phyloP scores from a whole-genome alignment of 2,888 invertebrate genomes.

The Ophonus ardosiacus region DNA sequence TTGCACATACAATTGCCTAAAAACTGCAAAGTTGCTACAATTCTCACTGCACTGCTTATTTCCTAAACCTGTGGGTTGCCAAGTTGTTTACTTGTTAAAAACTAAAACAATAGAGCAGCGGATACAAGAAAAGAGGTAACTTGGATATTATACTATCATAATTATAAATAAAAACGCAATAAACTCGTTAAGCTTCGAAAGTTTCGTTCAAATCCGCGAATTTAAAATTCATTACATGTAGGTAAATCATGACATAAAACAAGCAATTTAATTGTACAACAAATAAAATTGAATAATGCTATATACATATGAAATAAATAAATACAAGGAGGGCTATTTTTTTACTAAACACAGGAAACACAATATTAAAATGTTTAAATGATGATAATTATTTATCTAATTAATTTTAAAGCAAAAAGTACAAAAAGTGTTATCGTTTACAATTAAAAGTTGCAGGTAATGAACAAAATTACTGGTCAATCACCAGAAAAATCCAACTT shows the following conservation, averaged over 20 bases:
- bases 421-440: no score
- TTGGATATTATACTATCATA: constrained; percentile 32
- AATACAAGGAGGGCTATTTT: background rate
- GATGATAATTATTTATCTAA: no score
- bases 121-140: constrained; percentile 29
- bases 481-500: no score
- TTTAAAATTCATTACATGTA: constrained; percentile 32
- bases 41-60: constrained; percentile 32
- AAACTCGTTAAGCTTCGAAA: constrained; percentile 22
- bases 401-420: no score
- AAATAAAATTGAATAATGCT: constrained; percentile 40
- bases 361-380: no score
- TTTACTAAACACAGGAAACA: no score
- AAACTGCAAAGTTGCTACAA: constrained; percentile 20
- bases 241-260: constrained; percentile 15
- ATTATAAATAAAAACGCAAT: constrained; percentile 36
- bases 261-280: constrained; percentile 38
- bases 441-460: no score
- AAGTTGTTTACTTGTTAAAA: constrained; percentile 27
- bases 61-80: constrained; percentile 32
- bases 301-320: constrained; percentile 41
- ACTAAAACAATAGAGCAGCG: constrained; percentile 34
- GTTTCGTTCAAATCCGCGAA: constrained; percentile 23
- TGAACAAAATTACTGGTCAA: no score
- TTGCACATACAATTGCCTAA: constrained; percentile 50